Evolutionary conservation across 1,140 invertebrate genomes (phyloP).

Genomic region (Eupristina koningsbergeri): DNA sequence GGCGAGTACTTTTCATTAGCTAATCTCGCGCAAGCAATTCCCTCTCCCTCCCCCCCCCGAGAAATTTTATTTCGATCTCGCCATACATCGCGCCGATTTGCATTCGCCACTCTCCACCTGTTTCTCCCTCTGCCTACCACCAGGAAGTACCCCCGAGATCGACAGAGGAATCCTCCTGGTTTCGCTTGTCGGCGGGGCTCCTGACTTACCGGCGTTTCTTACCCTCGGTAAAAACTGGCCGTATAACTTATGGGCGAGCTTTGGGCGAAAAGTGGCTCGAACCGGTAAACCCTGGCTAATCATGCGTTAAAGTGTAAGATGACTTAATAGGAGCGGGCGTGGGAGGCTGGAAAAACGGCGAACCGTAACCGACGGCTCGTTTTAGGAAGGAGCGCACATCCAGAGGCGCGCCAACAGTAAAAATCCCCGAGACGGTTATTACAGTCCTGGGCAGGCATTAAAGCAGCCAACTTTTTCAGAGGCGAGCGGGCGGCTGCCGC

Average conservation of each 20-base stretch:
- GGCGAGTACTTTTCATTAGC: too few species aligned
- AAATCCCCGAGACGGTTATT: neutral
- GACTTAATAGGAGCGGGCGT: neutral
- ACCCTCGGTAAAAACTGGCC: too few species aligned
- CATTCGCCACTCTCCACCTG: too few species aligned
- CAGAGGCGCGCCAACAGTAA: neutral
- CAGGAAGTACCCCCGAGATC: neutral
- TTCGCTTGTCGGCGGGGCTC: neutral
- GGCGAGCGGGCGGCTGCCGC: too few species aligned
- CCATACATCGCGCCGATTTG: neutral
- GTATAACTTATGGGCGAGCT: too few species aligned
- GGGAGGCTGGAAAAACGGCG: neutral
- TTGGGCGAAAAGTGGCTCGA: neutral
- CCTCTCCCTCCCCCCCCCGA: too few species aligned
- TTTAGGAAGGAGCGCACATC: neutral
- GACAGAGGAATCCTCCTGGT: neutral
- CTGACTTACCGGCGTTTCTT: neutral
- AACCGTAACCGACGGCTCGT: neutral
- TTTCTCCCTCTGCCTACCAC: neutral
- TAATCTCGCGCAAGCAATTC: too few species aligned
- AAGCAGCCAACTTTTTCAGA: neutral
- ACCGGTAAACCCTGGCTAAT: neutral
- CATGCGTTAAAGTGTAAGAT: conserved; percentile 1
- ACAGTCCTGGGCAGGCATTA: neutral
- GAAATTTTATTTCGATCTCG: too few species aligned